Evolutionary conservation across 1,140 invertebrate genomes (phyloP).

Genomic region (Pseudachorutes palmiensis): DNA sequence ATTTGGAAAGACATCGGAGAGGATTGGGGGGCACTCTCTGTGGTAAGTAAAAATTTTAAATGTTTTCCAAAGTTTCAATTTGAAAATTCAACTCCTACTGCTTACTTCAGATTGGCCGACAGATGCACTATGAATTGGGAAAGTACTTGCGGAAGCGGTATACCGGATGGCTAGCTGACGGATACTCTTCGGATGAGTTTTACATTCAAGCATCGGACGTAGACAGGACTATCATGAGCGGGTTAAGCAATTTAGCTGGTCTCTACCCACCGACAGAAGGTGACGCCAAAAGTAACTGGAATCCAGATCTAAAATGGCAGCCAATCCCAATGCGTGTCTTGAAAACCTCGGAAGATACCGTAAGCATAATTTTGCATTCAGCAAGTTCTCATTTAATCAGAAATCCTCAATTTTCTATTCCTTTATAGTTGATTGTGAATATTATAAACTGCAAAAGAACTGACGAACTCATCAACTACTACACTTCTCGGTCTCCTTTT

Average conservation of each 20-base stretch:
- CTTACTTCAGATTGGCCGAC: constrained; percentile 61
- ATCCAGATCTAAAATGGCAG: not conserved
- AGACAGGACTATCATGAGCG: constrained; percentile 75
- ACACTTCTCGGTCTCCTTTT: not conserved
- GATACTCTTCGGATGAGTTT: constrained; percentile 55
- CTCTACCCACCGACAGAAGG: constrained; percentile 63
- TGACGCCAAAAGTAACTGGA: constrained; percentile 13
- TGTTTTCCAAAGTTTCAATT: too few relatives aligned
- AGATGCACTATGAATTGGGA: constrained; percentile 66
- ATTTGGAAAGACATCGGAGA: constrained; percentile 50
- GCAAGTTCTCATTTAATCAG: not conserved
- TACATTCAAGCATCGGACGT: constrained; percentile 66
- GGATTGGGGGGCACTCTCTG: constrained; percentile 59
- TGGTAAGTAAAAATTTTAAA: constrained; percentile 52
- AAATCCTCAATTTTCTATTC: not conserved
- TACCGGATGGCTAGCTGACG: constrained; percentile 52
- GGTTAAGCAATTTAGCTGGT: constrained; percentile 67
- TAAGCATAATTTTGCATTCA: too few relatives aligned
- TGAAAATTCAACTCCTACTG: too few relatives aligned
- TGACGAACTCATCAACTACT: not conserved
- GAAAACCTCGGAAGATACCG: not conserved
- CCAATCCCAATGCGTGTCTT: not conserved
- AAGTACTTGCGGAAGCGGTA: constrained; percentile 62
- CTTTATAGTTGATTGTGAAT: not conserved
- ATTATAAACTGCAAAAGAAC: not conserved